phyloP scores from a whole-genome alignment of 2,888 invertebrate genomes.

The Tipula lateralis region DNA sequence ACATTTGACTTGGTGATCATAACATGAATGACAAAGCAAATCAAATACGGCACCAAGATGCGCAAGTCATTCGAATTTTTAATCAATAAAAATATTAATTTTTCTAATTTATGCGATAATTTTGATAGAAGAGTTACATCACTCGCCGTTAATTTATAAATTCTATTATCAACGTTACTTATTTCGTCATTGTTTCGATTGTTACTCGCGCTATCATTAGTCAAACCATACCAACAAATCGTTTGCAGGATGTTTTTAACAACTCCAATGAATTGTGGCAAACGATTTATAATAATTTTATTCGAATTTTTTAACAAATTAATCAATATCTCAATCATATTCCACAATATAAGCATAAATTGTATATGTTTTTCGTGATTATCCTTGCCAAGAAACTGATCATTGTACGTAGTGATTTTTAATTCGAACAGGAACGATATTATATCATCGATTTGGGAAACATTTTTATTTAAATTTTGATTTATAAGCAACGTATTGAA shows the following conservation, averaged over 20 bases:
- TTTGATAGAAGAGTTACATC: slow-evolving; percentile 42
- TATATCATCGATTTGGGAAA: slow-evolving; percentile 42
- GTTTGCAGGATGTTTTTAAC: slow-evolving; percentile 45
- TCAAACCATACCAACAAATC: slow-evolving; percentile 43
- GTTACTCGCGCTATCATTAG: slow-evolving; percentile 39
- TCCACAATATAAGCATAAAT: slow-evolving; percentile 13
- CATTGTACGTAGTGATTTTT: slow-evolving; percentile 41
- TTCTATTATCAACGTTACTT: slow-evolving; percentile 28
- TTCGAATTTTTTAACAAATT: slow-evolving; percentile 29
- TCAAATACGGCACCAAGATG: neutral
- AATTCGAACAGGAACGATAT: slow-evolving; percentile 43
- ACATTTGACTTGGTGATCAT: neutral
- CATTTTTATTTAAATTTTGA: neutral
- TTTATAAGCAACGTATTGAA: neutral
- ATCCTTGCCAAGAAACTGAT: slow-evolving; percentile 39
- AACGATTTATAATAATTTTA: slow-evolving; percentile 42
- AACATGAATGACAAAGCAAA: slow-evolving; percentile 13
- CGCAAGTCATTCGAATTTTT: neutral
- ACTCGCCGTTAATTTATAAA: slow-evolving; percentile 37
- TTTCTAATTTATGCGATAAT: slow-evolving; percentile 43
- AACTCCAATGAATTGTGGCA: slow-evolving; percentile 43
- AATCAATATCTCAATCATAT: neutral
- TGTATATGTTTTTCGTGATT: slow-evolving; percentile 33
- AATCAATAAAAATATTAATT: slow-evolving; percentile 32
- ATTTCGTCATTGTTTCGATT: slow-evolving; percentile 41